phyloP scores from a whole-genome alignment of 2,888 invertebrate genomes.

The Muschampia staudingeri region DNA sequence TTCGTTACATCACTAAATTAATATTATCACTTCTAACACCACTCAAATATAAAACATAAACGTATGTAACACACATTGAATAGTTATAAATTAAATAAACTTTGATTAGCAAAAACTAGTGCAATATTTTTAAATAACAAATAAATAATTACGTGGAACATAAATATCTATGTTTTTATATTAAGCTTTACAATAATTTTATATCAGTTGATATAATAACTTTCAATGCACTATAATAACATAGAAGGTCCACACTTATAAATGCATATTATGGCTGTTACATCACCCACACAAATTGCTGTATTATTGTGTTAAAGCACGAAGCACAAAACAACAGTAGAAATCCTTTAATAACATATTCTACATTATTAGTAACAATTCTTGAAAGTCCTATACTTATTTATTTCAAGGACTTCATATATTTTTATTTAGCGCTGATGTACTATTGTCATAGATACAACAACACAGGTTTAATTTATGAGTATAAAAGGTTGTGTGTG shows the following conservation, averaged over 20 bases:
- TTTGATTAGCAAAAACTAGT: slow-evolving; percentile 32
- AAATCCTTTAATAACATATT: slow-evolving; percentile 35
- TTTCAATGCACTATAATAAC: slow-evolving; percentile 31
- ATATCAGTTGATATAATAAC: slow-evolving; percentile 28
- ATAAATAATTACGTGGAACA: background rate
- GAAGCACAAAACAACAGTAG: slow-evolving; percentile 74
- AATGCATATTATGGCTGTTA: slow-evolving; percentile 88
- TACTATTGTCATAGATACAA: background rate
- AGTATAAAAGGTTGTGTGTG: background rate
- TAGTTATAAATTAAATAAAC: background rate
- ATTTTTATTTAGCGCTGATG: background rate
- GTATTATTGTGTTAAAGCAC: slow-evolving; percentile 72
- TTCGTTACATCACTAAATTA: background rate
- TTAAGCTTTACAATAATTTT: slow-evolving; percentile 43
- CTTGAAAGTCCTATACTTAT: background rate
- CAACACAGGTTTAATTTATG: background rate
- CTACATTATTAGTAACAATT: slow-evolving; percentile 1
- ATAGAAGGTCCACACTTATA: slow-evolving; percentile 64
- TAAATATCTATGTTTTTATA: slow-evolving; percentile 14
- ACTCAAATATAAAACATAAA: slow-evolving; percentile 55
- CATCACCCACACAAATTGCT: slow-evolving; percentile 85
- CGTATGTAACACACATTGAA: background rate
- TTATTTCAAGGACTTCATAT: slow-evolving; percentile 10
- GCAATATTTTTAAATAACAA: background rate
- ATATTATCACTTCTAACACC: slow-evolving; percentile 35